Percentiles rank a stretch among this genome's conserved stretches.
These are phyloP conservation scores for Parotocinclus haroldoi DNA, from an alignment of 2,797 vertebrate genomes.

Conservation along the genomic window DNA sequence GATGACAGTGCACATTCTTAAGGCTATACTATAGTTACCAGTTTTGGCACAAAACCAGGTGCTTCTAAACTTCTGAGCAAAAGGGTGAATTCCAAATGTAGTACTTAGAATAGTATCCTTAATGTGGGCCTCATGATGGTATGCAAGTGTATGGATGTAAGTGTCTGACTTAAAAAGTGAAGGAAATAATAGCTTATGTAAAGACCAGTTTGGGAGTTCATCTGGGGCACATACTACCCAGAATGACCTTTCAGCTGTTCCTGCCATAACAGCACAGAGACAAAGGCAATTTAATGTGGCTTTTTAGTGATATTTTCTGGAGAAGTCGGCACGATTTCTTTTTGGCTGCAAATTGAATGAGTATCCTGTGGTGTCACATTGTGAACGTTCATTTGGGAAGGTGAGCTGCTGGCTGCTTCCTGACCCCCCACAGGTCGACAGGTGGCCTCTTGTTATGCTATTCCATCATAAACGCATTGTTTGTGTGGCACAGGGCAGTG, in stretches of 20 bases:
- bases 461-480: constrained; percentile 2
- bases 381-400: too few species aligned
- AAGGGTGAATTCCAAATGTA: constrained; percentile 55
- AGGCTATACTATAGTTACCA: constrained; percentile 45
- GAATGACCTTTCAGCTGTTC: constrained; percentile 38
- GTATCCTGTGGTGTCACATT: background rate
- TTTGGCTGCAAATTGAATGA: constrained; percentile 21
- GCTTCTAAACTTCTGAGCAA: constrained; percentile 59
- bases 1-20: constrained; percentile 31
- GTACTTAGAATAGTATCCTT: constrained; percentile 53
- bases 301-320: constrained; percentile 31
- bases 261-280: constrained; percentile 3
- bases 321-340: constrained; percentile 7
- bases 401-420: constrained; percentile 5
- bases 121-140: constrained; percentile 61
- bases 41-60: constrained; percentile 56
- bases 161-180: constrained; percentile 41
- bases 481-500: background rate
- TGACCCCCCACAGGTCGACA: constrained; percentile 17
- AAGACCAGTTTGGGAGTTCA: constrained; percentile 54
- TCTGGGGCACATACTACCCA: constrained; percentile 51
- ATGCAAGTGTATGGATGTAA: constrained; percentile 62
- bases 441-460: constrained; percentile 13
- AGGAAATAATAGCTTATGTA: constrained; percentile 44
- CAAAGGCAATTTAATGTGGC: constrained; percentile 3